Base-by-base conservation (phyloP, 2,888 invertebrate genomes). In the Zygothrica quintamaculata region DNA sequence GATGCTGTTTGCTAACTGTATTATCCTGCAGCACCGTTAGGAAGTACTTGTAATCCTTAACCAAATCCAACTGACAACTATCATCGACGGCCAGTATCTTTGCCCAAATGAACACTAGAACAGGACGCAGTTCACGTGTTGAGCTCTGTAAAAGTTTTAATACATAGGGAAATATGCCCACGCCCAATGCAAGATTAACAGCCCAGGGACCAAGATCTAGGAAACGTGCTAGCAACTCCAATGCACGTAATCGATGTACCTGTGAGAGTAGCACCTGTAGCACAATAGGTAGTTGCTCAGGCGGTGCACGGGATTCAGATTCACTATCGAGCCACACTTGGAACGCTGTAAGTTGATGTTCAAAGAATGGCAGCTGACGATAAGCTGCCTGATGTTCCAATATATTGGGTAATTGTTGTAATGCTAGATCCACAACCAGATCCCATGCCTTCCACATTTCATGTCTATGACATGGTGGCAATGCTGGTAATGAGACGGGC, bases 361-460 rank as follows among this genome's bases (percentile, higher is more conserved):
- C 96, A 91, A 99, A 99, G 93, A 99, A 99, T 18, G 96, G 94
- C 85, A 97, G 94, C 92, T 97, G 96, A 22, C 92, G 91, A 89
- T 95, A 95, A 0, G 88, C 67, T 7, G 92, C 92, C 58, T 92
- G 92, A 12, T 92, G 92, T 37, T 93, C 93, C 73, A 96, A 90
- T 87, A 96, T 94, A 51, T 93, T 93, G 60, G 97, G 97, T 84
- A 99, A 92, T 91, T 99, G 99, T 58, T 96, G 94, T 74, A 99
- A 92, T 87, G 98, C 98, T 78, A 98, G 93, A 92, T 99, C 99
- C 73, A 99, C 93, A 9, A 98, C 97, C 86, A 98, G 93, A 92
- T 99, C 99, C 99, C 99, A 99, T 1, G 99, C 97, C 89, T 96
- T 95, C 98, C 98, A 97, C 95, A 97, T 96, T 55, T 96, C 95